A percentile compares a stretch with the other conserved stretches of the same genome.
Conservation (phyloP, 2,888 invertebrate genomes). For the Brenthis hecate region DNA sequence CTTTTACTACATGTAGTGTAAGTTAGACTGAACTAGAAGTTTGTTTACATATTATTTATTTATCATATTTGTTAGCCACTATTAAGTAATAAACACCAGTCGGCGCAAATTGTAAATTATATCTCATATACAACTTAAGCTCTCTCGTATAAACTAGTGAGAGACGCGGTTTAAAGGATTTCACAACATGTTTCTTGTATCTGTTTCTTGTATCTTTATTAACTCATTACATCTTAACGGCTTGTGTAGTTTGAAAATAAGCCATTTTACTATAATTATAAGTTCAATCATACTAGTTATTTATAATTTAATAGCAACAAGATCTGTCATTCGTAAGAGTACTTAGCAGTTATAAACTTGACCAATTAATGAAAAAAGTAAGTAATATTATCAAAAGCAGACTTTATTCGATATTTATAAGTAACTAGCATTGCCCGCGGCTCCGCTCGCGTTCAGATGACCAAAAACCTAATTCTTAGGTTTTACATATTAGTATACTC, state of each 20-base stretch:
- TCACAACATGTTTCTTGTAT: slow-evolving; percentile 15
- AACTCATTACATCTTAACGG: slow-evolving; percentile 15
- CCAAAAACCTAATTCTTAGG: no score
- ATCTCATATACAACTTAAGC: neutral
- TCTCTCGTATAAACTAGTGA: neutral
- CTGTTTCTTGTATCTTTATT: slow-evolving; percentile 16
- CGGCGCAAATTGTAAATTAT: neutral
- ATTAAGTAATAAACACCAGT: neutral
- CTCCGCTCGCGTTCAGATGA: no score
- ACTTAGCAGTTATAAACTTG: no score
- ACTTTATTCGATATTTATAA: no score
- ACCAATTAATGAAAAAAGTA: no score
- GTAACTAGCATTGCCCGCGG: no score
- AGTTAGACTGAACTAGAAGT: no score
- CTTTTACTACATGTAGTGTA: no score
- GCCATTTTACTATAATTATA: slow-evolving; percentile 6
- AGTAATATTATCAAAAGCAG: no score
- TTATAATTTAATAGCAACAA: neutral
- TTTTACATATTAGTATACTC: no score
- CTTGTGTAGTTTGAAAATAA: slow-evolving; percentile 12
- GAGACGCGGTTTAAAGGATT: slow-evolving; percentile 4
- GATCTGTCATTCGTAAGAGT: neutral
- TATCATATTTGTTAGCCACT: neutral
- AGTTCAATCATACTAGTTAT: neutral
- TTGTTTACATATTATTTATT: no score